phyloP scores from a whole-genome alignment of 2,797 vertebrate genomes.

The Iguana delicatissima region DNA sequence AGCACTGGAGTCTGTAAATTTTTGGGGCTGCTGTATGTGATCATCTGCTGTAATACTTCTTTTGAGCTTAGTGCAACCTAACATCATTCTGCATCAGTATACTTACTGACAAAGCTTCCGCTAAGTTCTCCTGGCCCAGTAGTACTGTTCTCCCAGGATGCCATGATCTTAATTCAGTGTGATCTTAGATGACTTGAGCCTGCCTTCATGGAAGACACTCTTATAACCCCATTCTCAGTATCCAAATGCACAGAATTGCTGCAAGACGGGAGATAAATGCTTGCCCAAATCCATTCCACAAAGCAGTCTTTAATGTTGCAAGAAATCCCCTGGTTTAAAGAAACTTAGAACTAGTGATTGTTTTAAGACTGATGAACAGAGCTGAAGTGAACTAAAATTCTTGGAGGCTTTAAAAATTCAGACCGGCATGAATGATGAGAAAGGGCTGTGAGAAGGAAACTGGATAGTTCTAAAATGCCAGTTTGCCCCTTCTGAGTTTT shows the following conservation, averaged over 20 bases:
- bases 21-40: too few relatives aligned
- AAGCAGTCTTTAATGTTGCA: too few relatives aligned
- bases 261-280: too few relatives aligned
- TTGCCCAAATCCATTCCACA: not conserved
- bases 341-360: too few relatives aligned
- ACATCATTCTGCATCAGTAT: not conserved
- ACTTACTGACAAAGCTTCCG: not conserved
- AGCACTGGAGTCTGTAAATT: not conserved
- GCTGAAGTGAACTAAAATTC: too few relatives aligned
- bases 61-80: not conserved
- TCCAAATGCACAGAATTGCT: not conserved
- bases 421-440: not conserved
- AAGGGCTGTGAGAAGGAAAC: not conserved
- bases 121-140: not conserved
- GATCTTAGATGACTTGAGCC: not conserved
- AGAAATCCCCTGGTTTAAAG: too few relatives aligned
- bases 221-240: not conserved
- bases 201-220: not conserved
- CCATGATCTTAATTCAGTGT: too few relatives aligned
- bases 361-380: too few relatives aligned
- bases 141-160: not conserved
- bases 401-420: not conserved
- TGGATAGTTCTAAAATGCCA: not conserved
- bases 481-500: slow-evolving; percentile 16
- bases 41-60: too few relatives aligned